Percentiles rank a stretch among this genome's conserved stretches.
phyloP scores from a whole-genome alignment of 1,140 invertebrate species.

The Drosophila arawakana region DNA sequence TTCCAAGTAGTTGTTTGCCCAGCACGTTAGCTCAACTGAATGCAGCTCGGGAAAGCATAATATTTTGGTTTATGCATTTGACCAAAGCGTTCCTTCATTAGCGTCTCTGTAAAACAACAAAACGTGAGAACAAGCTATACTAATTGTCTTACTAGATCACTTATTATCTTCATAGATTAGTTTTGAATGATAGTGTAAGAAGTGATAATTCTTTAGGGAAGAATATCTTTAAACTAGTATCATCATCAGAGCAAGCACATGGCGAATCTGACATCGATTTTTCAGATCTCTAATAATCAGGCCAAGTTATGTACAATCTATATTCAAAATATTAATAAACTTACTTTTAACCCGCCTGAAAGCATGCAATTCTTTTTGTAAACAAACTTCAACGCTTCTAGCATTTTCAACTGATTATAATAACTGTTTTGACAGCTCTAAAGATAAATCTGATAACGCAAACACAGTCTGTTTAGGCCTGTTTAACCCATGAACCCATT shows the following conservation, averaged over 20 bases:
- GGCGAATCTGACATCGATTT: no score
- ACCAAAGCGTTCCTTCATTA: constrained; percentile 3
- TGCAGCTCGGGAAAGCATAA: constrained; percentile 5
- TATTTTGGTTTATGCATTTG: constrained; percentile 8
- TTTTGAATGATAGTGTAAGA: no score
- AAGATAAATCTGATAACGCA: neutral
- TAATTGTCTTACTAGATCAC: neutral
- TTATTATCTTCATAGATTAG: no score
- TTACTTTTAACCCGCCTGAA: no score
- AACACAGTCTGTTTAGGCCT: neutral
- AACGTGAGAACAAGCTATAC: neutral
- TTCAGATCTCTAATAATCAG: no score
- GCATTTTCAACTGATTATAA: neutral
- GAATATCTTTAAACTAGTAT: no score
- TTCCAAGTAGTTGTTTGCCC: neutral
- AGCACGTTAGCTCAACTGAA: constrained; percentile 3
- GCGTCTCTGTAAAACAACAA: constrained; percentile 6
- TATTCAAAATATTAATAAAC: no score
- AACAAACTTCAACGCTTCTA: no score
- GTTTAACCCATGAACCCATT: neutral
- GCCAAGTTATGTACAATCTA: no score
- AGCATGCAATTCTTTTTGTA: no score
- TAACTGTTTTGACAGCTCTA: neutral
- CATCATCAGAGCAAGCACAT: no score
- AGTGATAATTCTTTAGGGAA: no score